phyloP scores from a whole-genome alignment of 2,888 invertebrate species.

The Caenorhabditis uteleia region DNA sequence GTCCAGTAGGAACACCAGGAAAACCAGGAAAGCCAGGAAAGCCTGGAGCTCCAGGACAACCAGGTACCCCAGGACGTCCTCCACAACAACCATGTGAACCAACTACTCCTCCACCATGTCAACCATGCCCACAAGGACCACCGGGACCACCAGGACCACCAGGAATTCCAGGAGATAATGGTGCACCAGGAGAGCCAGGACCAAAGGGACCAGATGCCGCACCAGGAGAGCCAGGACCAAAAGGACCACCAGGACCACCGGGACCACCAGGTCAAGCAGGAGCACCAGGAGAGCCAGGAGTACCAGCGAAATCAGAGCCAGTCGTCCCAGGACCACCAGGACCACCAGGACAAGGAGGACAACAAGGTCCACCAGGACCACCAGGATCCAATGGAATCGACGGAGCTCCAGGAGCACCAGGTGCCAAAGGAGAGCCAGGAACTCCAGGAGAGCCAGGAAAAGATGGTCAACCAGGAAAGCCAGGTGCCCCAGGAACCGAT shows the following conservation, averaged over 20 bases:
- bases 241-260: constrained; percentile 57
- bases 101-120: constrained; percentile 59
- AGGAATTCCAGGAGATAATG: constrained; percentile 59
- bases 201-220: constrained; percentile 58
- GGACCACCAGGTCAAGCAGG: constrained; percentile 57
- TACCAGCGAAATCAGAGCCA: constrained; percentile 52
- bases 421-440: constrained; percentile 54
- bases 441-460: constrained; percentile 53
- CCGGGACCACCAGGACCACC: constrained; percentile 59
- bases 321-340: constrained; percentile 59
- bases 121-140: constrained; percentile 59
- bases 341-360: constrained; percentile 53
- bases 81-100: constrained; percentile 59
- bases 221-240: constrained; percentile 59
- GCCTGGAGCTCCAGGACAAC: constrained; percentile 59
- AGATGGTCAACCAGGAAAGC: constrained; percentile 53
- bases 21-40: constrained; percentile 60
- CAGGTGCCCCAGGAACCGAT: constrained; percentile 53
- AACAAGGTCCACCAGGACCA: constrained; percentile 56
- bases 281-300: constrained; percentile 55
- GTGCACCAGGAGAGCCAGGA: constrained; percentile 52
- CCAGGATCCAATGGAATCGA: constrained; percentile 54
- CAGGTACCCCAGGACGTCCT: constrained; percentile 58
- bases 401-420: constrained; percentile 55
- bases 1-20: constrained; percentile 55